phyloP scores from a whole-genome alignment of 2,797 vertebrate species.

The Clamator glandarius region DNA sequence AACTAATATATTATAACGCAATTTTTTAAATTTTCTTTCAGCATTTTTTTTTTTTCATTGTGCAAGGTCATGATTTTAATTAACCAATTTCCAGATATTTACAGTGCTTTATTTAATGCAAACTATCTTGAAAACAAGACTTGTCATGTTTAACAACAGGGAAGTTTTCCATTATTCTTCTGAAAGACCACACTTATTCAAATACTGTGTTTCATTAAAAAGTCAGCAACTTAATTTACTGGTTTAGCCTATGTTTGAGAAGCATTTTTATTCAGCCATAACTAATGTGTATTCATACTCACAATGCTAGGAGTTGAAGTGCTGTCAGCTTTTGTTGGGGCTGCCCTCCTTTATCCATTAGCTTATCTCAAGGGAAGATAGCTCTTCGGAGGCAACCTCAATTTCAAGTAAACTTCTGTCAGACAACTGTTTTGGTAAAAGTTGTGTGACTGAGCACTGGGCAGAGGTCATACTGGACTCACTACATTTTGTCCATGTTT shows the following conservation, averaged over 20 bases:
- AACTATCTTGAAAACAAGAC: neutral
- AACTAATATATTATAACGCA: neutral
- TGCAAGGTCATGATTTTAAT: neutral
- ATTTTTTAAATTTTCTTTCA: neutral
- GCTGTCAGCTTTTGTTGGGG: constrained; percentile 6
- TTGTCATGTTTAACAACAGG: neutral
- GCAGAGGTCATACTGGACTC: neutral
- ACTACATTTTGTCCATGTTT: neutral
- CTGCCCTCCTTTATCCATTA: constrained; percentile 36
- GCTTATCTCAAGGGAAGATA: neutral
- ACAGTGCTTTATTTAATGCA: neutral
- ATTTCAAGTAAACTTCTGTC: constrained; percentile 17
- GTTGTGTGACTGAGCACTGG: neutral
- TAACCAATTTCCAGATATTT: neutral
- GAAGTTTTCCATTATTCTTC: neutral
- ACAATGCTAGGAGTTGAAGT: neutral
- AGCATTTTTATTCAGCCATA: neutral
- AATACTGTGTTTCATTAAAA: constrained; percentile 8
- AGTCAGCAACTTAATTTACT: neutral
- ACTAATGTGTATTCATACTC: neutral
- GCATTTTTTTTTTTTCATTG: neutral
- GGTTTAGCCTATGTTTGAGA: neutral
- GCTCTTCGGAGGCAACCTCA: neutral
- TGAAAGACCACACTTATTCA: neutral
- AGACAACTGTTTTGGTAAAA: neutral